These are phyloP conservation scores for Bombus difficillimus DNA, from an alignment of 1,140 invertebrate species.

Conservation along the genomic window DNA sequence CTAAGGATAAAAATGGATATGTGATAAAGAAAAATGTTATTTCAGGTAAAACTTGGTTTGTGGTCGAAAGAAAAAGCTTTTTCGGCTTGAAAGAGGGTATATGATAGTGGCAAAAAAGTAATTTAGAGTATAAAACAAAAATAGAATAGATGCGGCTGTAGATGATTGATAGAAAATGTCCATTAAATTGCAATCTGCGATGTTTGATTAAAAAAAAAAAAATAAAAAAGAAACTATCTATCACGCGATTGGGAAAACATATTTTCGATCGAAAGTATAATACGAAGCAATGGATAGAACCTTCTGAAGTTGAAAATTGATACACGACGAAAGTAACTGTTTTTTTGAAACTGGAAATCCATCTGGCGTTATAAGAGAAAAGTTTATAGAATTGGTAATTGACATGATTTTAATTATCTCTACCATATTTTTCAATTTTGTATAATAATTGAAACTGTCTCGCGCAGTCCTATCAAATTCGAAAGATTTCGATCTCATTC, in stretches of 20 bases:
- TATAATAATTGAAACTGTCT: no score
- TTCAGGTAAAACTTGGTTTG: not conserved
- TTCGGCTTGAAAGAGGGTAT: not conserved
- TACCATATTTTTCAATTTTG: no score
- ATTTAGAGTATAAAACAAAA: not conserved
- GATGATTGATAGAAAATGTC: not conserved
- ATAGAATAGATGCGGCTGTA: not conserved
- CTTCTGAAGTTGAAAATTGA: not conserved
- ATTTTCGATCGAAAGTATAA: not conserved
- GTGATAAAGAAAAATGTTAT: slow-evolving; percentile 1
- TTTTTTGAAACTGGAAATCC: not conserved
- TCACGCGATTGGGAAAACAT: not conserved
- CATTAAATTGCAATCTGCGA: not conserved
- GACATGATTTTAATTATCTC: no score
- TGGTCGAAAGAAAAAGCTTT: not conserved
- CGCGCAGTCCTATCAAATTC: no score
- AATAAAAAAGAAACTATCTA: not conserved
- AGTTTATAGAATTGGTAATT: no score
- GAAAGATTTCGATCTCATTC: no score
- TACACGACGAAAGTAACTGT: not conserved
- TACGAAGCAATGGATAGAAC: not conserved
- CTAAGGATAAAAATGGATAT: not conserved
- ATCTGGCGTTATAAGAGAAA: not conserved
- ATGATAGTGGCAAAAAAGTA: not conserved
- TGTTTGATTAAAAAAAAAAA: not conserved